A percentile compares a stretch with the other conserved stretches of the same genome.
phyloP scores from a whole-genome alignment of 2,113 vertebrate species.

The Picathartes gymnocephalus region DNA sequence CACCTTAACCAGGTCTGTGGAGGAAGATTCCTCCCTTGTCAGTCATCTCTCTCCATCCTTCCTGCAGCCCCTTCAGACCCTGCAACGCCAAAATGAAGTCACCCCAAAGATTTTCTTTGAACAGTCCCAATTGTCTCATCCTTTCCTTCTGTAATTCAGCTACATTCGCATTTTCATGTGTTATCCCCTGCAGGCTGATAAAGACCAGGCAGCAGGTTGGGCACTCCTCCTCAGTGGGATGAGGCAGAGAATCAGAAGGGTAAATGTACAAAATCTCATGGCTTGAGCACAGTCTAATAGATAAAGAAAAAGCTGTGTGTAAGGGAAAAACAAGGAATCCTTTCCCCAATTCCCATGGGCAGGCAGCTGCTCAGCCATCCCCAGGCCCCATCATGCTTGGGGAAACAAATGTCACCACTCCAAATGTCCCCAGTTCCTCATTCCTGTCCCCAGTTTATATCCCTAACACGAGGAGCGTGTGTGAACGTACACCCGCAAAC shows the following conservation, averaged over 20 bases:
- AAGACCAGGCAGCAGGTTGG: rapidly evolving
- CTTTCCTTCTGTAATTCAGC: background rate
- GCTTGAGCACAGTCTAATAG: background rate
- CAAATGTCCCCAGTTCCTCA: rapidly evolving
- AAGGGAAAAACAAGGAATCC: background rate
- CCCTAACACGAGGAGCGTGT: rapidly evolving
- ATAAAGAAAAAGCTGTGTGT: rapidly evolving
- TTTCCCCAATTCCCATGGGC: background rate
- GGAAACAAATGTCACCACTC: background rate
- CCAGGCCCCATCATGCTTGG: background rate
- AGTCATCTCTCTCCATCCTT: background rate
- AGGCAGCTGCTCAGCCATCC: background rate
- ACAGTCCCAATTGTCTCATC: rapidly evolving
- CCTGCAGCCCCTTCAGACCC: background rate
- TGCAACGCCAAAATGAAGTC: rapidly evolving
- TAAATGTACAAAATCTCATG: rapidly evolving
- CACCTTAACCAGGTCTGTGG: background rate
- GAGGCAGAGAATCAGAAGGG: background rate
- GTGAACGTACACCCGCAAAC: rapidly evolving
- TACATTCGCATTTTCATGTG: background rate
- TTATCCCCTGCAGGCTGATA: background rate
- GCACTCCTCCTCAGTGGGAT: too few relatives aligned
- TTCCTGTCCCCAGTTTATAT: rapidly evolving
- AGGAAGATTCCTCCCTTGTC: background rate
- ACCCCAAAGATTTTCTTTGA: background rate